Evolutionary conservation across 2,113 vertebrate genomes (phyloP), one percentile per base, ranked within the genome.

Genomic region (Amazona vittata): DNA sequence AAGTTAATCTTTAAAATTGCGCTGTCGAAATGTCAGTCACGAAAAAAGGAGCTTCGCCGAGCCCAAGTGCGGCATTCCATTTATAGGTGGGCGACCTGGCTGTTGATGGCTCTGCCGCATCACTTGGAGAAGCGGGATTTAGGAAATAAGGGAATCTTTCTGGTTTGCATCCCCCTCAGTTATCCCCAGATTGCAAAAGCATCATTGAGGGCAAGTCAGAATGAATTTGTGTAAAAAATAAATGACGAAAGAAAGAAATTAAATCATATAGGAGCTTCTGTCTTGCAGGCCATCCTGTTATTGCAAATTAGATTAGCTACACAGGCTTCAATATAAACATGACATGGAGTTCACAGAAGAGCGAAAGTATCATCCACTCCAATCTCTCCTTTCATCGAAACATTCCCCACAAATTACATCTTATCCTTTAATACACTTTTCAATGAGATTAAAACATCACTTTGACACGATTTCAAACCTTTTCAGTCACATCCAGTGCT

Each of bases 361-460:
- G 97, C 55, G 64, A 97, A 96, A 97, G 95, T 94, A 96, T 96
- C 98, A 96, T 95, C 97, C 97, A 97, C 98, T 98, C 97, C 98
- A 98, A 98, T 98, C 98, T 98, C 95, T 96, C 96, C 95, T 98
- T 97, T 97, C 98, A 98, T 98, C 97, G 88, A 90, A 96, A 96
- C 97, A 59, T 94, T 94, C 93, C 96, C 20, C 96, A 94, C 86
- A 97, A 98, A 98, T 98, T 95, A 98, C 98, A 97, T 98, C 97
- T 97, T 95, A 97, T 97, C 92, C 93, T 98, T 98, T 98, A 98
- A 98, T 98, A 97, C 97, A 97, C 97, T 97, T 98, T 97, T 86
- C 96, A 96, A 92, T 92, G 97, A 98, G 98, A 98, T 98, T 98
- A 98, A 98, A 98, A 98, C 98, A 98, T 98, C 98, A 98, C 97